phyloP scores from a whole-genome alignment of 2,797 vertebrate species.

The Paramormyrops hopkinsi region DNA sequence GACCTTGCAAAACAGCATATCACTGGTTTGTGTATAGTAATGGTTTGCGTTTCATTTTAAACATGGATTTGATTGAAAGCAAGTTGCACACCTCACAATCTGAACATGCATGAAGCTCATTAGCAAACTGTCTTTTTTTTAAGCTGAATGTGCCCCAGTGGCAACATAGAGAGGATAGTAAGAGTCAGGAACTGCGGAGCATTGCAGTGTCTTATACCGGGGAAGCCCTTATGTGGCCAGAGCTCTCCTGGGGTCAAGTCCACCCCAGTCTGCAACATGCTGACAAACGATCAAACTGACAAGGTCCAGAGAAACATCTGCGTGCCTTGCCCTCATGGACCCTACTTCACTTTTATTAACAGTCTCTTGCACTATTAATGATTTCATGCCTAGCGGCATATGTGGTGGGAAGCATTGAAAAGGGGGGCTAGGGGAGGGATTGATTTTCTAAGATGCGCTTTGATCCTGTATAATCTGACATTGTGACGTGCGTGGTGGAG shows the following conservation, averaged over 20 bases:
- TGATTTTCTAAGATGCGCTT: neutral
- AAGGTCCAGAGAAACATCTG: conserved; percentile 7
- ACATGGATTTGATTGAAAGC: neutral
- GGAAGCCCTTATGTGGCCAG: neutral
- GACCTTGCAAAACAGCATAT: neutral
- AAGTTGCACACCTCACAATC: neutral
- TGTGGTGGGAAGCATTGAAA: neutral
- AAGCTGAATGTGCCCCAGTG: neutral
- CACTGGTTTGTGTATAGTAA: neutral
- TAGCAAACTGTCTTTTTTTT: neutral
- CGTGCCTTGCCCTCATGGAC: neutral
- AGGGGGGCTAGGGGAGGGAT: neutral
- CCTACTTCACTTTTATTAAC: conserved; percentile 20
- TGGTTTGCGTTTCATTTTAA: neutral
- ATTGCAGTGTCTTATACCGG: neutral
- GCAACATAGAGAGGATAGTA: neutral
- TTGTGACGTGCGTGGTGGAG: neutral
- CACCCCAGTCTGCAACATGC: neutral
- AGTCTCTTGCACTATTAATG: conserved; percentile 15
- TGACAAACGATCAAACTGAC: conserved; percentile 9
- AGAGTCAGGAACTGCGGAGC: neutral
- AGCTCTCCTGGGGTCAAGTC: neutral
- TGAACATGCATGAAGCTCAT: neutral
- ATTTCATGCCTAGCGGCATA: conserved; percentile 8
- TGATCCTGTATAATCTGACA: conserved; percentile 6